Base-by-base conservation (phyloP, 2,888 invertebrate genomes). In the Philopedon plagiatum region DNA sequence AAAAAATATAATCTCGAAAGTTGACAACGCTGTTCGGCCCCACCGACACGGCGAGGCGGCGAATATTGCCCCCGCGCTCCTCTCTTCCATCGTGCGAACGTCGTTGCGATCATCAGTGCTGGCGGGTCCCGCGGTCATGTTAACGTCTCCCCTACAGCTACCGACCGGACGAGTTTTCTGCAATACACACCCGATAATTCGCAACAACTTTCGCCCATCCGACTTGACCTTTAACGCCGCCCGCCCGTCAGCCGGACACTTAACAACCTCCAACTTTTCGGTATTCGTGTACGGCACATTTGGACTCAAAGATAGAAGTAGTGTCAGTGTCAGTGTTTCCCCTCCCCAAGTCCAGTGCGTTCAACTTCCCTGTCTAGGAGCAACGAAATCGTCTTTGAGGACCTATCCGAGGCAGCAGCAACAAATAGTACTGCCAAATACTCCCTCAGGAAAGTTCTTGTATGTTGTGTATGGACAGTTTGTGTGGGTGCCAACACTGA, bases 41-140 rank as follows among this genome's bases (percentile, higher is more conserved):
- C 69, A 60, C 69, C 65, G 71, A 60, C 58, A 67, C 68, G 29
- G 26, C 69, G 72, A 67, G 63, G 60, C 61, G 64, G 68, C 72
- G 68, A 49, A 65, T 46, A 39, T 39, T 65, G 56, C 34, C 75
- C 74, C 63, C 68, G 61, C 61, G 56, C 61, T 54, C 56, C 54
- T 49, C 67, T 13, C 49, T 58, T 54, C 61, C 64, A 51, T 73
- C 73, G 69, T 60, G 57, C 68, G 62, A 69, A 58, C 69, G 64
- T 64, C 73, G 73, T 68, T 64, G 73, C 86, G 84, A 84, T 84
- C 83, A 81, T 84, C 85, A 84, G 84, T 85, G 82, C 81, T 83
- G 83, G 82, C 73, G 75, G 82, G 82, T 82, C 83, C 85, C 85
- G 83, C 86, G 86, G 86, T 85, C 86, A 85, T 86, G 85, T 84